Evolutionary conservation across 2,797 vertebrate species (phyloP), one percentile per base, ranked within the genome.

Genomic region (Sus cebifrons): DNA sequence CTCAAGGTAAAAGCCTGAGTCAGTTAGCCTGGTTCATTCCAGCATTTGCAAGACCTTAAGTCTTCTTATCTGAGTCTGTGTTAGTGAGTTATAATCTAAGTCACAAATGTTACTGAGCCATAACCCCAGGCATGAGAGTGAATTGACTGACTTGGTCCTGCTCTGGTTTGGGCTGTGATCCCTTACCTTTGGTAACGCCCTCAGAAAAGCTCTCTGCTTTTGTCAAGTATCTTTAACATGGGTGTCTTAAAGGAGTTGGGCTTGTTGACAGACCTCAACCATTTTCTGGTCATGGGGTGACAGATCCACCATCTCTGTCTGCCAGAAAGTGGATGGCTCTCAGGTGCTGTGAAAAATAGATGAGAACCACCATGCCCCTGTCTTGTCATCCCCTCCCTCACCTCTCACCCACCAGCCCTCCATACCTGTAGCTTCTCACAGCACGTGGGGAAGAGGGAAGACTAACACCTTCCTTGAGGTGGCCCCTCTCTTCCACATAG

Each of bases 1-100:
- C 9, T 92, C 54, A 52, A 95, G n/a, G 36, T 71, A 40, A 11
- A 82, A 89, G 20, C 71, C 79, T 64, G 49, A 78, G 12, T 86
- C 79, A 23, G 1, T 78, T 91, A 83, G 60, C 36, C 44, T 88
- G 86, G 54, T 92, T 93, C 89, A 27, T 95, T 96, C 71, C 44
- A 21, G 5, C 54, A 89, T 92, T 94, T 96, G 36, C 4, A 87
- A 40, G 56, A 58, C 32, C 25, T 1, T 25, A 17, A 78, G 54
- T 75, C 94, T 86, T 75, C 44, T 70, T 93, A n/a, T 9, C 13
- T 74, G 60, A 27, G 32, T 58, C 12, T 92, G 2, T 74, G 16
- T 64, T 58, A 82, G 49, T 62, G 25, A 85, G 23, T 81, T 93
- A 78, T 36, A 74, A 89, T 56, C 40, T 36, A 77, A 60, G 65